Conservation (phyloP, 2,888 invertebrate genomes). For the Willowsia nigromaculata region DNA sequence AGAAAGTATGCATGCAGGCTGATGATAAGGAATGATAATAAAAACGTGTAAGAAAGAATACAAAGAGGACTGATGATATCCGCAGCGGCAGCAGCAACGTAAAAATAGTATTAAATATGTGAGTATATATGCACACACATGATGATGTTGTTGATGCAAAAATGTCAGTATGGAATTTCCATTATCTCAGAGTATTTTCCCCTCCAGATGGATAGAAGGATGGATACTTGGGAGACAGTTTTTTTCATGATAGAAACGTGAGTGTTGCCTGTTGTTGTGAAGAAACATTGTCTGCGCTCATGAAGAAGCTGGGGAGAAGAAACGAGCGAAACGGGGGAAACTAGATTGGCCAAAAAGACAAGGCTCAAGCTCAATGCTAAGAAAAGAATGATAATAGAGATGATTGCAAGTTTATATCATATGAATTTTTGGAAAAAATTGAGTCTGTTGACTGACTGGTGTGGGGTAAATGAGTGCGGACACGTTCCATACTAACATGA, state of each 20-base stretch:
- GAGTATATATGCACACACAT: too few species aligned
- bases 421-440: background rate
- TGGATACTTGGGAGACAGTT: background rate
- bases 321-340: too few species aligned
- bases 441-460: background rate
- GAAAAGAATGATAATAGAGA: background rate
- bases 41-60: background rate
- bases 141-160: background rate
- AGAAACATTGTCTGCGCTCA: too few species aligned
- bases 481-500: background rate
- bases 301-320: too few species aligned
- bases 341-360: too few species aligned
- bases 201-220: background rate
- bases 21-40: background rate
- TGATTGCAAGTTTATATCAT: conserved; percentile 13
- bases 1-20: too few species aligned
- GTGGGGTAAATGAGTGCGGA: background rate
- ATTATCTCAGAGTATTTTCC: background rate
- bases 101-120: too few species aligned
- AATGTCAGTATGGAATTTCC: background rate
- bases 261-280: too few species aligned
- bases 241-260: too few species aligned
- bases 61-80: background rate
- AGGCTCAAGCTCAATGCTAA: too few species aligned
- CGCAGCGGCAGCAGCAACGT: too few species aligned